Base-by-base conservation (phyloP, 2,113 vertebrate species). In the Thalassarche chlororhynchos region DNA sequence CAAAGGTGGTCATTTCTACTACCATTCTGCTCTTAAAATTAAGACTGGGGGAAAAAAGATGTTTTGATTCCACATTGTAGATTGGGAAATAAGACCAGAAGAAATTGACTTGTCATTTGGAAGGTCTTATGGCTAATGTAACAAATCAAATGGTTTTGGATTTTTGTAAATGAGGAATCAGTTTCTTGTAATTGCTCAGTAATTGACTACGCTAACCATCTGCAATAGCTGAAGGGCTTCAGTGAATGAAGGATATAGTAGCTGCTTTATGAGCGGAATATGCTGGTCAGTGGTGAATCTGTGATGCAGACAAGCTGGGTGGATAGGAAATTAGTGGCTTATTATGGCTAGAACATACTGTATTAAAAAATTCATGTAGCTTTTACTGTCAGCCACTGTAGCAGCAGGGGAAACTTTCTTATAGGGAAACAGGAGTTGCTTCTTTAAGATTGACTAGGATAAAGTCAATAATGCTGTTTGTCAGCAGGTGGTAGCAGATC, bases 401-500 rank as follows among this genome's bases (percentile, higher is more conserved):
- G 60, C 47, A 89, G 69, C 24, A 87, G 20, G 51, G 61, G 32
- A 89, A 79, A 52, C 16, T 77, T 71, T 54, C 52, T 52, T 74
- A 17, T 2, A n/a, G 29, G 25, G 9, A 81, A 75, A 38, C 29
- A 60, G 6, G 7, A 86, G 15, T 62, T 90, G 17, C 52, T 95
- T 68, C 28, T 86, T 70, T 32, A 55, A 52, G n/a, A 52, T 5
- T 51, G 38, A 18, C 52, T 69, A 31, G 18, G 23, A 71, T 91
- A 14, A 89, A 87, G 61, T 78, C 70, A 87, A 5, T 96, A 91
- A 87, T 60, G 12, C 29, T 94, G 38, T 87, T 93, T 89, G 93
- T 94, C 94, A 97, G 94, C 78, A 97, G 97, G 74, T 95, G 97
- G 97, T 95, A 97, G 94, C 61, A 97, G 84, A 96, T 76, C 40